A percentile compares a stretch with the other conserved stretches of the same genome.
These are phyloP conservation scores for Neolamprologus tretocephalus DNA, from an alignment of 2,113 vertebrate genomes.

Conservation along the genomic window DNA sequence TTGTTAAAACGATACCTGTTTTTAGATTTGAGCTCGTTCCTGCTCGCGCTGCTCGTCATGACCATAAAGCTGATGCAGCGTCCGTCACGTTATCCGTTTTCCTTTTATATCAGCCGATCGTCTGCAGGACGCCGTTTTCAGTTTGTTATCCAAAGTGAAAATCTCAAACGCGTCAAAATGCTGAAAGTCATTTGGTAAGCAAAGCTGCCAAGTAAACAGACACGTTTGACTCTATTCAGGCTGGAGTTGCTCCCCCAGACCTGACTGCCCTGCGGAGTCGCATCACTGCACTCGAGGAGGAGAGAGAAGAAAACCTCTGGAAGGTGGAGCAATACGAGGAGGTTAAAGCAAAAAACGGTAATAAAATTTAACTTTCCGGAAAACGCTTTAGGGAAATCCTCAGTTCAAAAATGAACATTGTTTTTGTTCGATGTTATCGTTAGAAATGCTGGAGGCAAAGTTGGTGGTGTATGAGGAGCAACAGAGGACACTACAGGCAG, in stretches of 20 bases:
- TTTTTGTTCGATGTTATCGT: background rate
- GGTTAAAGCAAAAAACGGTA: slow-evolving; percentile 78
- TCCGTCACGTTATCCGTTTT: background rate
- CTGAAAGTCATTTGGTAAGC: background rate
- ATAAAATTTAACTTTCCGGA: fast-evolving
- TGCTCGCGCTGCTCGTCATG: background rate
- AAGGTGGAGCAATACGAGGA: slow-evolving; percentile 75
- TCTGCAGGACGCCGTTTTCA: background rate
- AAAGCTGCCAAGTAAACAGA: background rate
- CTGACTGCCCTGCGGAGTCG: slow-evolving; percentile 60
- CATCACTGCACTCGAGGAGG: slow-evolving; percentile 74
- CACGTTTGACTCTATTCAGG: slow-evolving; percentile 27
- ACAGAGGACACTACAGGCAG: slow-evolving; percentile 83
- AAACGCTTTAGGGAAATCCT: fast-evolving
- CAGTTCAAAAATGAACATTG: background rate
- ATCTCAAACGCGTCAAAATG: background rate
- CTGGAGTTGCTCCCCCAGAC: slow-evolving; percentile 64
- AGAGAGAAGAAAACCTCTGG: slow-evolving; percentile 74
- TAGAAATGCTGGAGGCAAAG: slow-evolving; percentile 79
- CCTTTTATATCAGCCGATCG: fast-evolving
- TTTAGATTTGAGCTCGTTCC: background rate
- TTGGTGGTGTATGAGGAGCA: slow-evolving; percentile 85
- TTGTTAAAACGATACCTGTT: background rate
- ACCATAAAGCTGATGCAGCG: background rate
- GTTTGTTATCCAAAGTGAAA: fast-evolving